A percentile compares a stretch with the other conserved stretches of the same genome.
These are phyloP conservation scores for Cheilosia impressa DNA, from an alignment of 2,888 invertebrate species.

Conservation along the genomic window DNA sequence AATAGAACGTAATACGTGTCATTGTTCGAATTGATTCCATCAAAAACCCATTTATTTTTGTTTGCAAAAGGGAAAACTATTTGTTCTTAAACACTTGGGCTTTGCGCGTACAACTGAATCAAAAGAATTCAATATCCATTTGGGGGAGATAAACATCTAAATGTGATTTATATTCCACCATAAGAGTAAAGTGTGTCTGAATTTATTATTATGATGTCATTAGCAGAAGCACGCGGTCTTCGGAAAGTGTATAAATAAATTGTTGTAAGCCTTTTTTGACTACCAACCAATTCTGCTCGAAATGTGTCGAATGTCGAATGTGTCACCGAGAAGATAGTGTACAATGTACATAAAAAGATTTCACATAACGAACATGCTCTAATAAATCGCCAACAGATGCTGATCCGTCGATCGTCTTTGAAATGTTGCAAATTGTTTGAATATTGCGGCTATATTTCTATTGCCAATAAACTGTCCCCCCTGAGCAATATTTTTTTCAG, in stretches of 20 bases:
- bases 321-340: not conserved
- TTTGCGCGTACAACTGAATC: not conserved
- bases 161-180: not conserved
- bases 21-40: not conserved
- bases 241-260: not conserved
- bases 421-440: not conserved
- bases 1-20: slow-evolving; percentile 5
- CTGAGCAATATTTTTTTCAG: too few species aligned
- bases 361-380: not conserved
- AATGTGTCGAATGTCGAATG: not conserved
- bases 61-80: not conserved
- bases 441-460: not conserved
- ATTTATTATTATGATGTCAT: slow-evolving; percentile 15
- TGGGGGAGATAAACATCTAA: slow-evolving; percentile 1
- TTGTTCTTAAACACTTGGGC: not conserved
- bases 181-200: not conserved
- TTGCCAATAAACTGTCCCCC: too few species aligned
- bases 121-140: not conserved
- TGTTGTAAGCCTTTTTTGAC: not conserved
- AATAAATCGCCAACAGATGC: not conserved
- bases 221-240: not conserved
- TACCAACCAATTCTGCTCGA: not conserved
- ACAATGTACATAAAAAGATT: not conserved
- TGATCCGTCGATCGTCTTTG: not conserved
- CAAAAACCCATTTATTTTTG: not conserved